Evolutionary conservation across 2,113 vertebrate genomes (phyloP).

Genomic region (Pterocles orientalis): DNA sequence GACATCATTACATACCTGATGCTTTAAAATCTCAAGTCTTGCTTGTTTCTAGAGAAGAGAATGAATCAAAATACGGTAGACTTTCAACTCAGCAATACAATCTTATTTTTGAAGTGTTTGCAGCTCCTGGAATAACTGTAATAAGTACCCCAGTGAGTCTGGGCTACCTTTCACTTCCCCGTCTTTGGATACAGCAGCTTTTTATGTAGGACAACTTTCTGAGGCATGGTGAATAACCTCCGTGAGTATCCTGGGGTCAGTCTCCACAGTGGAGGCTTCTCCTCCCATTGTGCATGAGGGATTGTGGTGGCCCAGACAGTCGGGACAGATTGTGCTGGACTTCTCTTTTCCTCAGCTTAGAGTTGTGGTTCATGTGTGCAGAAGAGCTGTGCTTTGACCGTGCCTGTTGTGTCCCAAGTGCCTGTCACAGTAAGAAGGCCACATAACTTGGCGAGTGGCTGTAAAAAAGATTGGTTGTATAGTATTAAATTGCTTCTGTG

Average conservation of each 20-base stretch:
- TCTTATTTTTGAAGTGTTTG: not conserved
- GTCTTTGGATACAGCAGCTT: not conserved
- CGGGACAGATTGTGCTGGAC: not conserved
- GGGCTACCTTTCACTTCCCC: not conserved
- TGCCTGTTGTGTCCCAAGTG: not conserved
- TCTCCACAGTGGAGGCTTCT: fast-evolving
- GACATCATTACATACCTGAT: not conserved
- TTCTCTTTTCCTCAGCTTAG: not conserved
- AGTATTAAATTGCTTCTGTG: not conserved
- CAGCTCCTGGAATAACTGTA: not conserved
- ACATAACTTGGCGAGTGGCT: not conserved
- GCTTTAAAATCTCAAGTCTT: not conserved
- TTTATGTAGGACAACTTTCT: not conserved
- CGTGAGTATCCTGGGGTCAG: not conserved
- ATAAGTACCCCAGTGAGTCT: not conserved
- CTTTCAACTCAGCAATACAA: not conserved
- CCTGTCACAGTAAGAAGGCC: not conserved
- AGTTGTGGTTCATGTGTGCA: fast-evolving
- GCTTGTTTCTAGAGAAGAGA: not conserved
- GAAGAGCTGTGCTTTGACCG: not conserved
- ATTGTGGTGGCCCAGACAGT: not conserved
- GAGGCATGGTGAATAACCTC: not conserved
- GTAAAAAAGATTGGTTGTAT: not conserved
- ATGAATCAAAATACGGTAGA: not conserved
- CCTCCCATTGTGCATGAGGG: fast-evolving